Percentiles rank a stretch among this genome's conserved stretches.
Evolutionary conservation across 1,140 invertebrate species (phyloP).

Genomic region (Gonatopus flavifemur): DNA sequence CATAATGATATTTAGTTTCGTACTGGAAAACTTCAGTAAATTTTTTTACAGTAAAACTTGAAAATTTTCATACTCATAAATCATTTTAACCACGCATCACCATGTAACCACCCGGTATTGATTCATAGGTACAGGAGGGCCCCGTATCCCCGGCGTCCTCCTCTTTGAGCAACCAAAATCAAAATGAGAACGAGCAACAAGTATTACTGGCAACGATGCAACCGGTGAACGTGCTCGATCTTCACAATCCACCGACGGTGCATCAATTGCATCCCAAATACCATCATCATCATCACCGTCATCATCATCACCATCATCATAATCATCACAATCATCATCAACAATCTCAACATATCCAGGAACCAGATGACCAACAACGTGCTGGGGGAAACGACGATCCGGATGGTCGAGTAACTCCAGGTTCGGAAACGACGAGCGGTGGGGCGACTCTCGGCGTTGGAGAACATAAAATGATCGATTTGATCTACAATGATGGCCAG

Average conservation of each 20-base stretch:
- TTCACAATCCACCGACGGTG: slow-evolving; percentile 63
- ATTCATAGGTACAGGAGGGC: slow-evolving; percentile 46
- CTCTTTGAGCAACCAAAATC: slow-evolving; percentile 54
- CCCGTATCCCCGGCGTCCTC: slow-evolving; percentile 55
- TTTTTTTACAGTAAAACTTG: too few species aligned
- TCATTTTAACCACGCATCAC: too few species aligned
- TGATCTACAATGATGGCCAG: slow-evolving; percentile 80
- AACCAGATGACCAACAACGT: slow-evolving; percentile 27
- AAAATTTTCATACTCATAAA: too few species aligned
- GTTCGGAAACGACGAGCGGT: slow-evolving; percentile 38
- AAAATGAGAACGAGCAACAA: slow-evolving; percentile 57
- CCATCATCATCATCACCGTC: slow-evolving; percentile 52
- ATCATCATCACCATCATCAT: slow-evolving; percentile 43
- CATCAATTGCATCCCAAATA: slow-evolving; percentile 62
- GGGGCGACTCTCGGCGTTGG: slow-evolving; percentile 62
- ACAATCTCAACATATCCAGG: slow-evolving; percentile 29
- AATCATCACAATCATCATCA: slow-evolving; percentile 45
- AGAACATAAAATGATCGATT: slow-evolving; percentile 71
- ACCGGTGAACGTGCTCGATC: slow-evolving; percentile 67
- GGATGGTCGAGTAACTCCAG: slow-evolving; percentile 61
- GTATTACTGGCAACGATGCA: slow-evolving; percentile 77
- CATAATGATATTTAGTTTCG: too few species aligned
- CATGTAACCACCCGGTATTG: background rate
- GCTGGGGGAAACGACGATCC: slow-evolving; percentile 45
- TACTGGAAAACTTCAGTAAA: too few species aligned